Percentiles rank a stretch among this genome's conserved stretches.
These are phyloP conservation scores for Oikopleura albicans DNA, from an alignment of 23 tunicate species.

Conservation along the genomic window DNA sequence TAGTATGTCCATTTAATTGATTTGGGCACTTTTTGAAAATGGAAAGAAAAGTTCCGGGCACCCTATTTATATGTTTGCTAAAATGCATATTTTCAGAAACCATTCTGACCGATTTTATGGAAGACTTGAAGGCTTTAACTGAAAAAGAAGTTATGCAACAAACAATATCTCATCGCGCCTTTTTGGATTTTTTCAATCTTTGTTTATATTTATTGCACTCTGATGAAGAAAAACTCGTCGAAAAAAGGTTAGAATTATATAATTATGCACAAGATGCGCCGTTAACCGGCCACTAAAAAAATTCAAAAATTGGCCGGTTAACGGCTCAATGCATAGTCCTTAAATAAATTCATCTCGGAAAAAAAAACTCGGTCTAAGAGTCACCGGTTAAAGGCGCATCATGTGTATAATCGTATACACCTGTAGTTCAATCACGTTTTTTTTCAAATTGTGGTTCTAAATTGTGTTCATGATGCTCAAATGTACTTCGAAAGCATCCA, in stretches of 20 bases:
- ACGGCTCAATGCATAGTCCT: too few relatives aligned
- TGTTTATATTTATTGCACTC: slow-evolving; percentile 19
- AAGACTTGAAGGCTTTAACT: slow-evolving; percentile 34
- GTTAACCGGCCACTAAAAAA: too few relatives aligned
- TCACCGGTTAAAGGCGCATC: too few relatives aligned
- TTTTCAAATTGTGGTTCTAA: too few relatives aligned
- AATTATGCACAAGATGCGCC: neutral
- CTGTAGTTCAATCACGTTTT: too few relatives aligned
- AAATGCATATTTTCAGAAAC: neutral
- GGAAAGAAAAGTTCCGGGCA: neutral
- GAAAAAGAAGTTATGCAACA: slow-evolving; percentile 41
- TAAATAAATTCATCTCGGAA: too few relatives aligned
- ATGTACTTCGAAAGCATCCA: too few relatives aligned
- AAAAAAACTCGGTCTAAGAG: too few relatives aligned
- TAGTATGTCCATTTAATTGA: neutral
- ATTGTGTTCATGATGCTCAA: too few relatives aligned
- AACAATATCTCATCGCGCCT: slow-evolving; percentile 61
- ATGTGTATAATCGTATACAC: too few relatives aligned
- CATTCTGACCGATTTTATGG: slow-evolving; percentile 40
- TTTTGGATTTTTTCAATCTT: slow-evolving; percentile 43
- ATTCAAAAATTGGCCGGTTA: too few relatives aligned
- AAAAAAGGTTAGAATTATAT: neutral
- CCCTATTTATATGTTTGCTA: neutral
- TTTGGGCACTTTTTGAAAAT: too few relatives aligned
- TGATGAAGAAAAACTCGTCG: slow-evolving; percentile 22